Conservation (phyloP, 1,140 invertebrate genomes). For the Cydia pomonella region DNA sequence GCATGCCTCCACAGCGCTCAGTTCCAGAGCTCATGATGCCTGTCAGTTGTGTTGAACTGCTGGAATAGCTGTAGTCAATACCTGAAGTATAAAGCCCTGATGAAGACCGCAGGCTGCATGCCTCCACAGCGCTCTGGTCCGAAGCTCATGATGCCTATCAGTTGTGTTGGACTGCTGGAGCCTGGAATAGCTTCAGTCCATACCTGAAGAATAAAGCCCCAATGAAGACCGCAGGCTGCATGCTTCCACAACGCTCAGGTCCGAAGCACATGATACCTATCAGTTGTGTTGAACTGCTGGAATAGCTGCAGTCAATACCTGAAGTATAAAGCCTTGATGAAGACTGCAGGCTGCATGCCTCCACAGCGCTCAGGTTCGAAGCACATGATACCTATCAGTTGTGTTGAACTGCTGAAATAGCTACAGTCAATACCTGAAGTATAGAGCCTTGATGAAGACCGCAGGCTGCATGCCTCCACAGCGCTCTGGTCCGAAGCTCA, state of each 20-base stretch:
- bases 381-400: constrained; percentile 70
- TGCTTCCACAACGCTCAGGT: constrained; percentile 64
- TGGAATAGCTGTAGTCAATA: constrained; percentile 34
- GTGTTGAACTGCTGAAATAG: background rate
- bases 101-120: constrained; percentile 68
- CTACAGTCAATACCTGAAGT: constrained; percentile 56
- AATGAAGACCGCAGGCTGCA: constrained; percentile 69
- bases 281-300: too few relatives aligned
- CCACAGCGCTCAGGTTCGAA: constrained; percentile 72
- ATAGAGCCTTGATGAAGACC: constrained; percentile 72
- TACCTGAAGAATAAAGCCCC: constrained; percentile 73
- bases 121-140: too few relatives aligned
- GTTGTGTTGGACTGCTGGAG: too few relatives aligned
- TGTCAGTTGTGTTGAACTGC: too few relatives aligned
- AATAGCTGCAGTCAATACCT: constrained; percentile 45
- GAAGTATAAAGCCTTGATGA: constrained; percentile 72
- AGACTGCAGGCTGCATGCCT: constrained; percentile 69
- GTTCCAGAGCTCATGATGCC: too few relatives aligned
- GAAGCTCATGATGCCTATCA: too few relatives aligned
- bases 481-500: constrained; percentile 73
- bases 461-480: constrained; percentile 70
- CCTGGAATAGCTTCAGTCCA: background rate
- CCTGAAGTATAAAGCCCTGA: constrained; percentile 73
- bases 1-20: constrained; percentile 65
- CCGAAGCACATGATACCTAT: too few relatives aligned